Evolutionary conservation across 2,888 invertebrate genomes (phyloP), one percentile per base, ranked within the genome.

Genomic region (Pardosa pseudoannulata): DNA sequence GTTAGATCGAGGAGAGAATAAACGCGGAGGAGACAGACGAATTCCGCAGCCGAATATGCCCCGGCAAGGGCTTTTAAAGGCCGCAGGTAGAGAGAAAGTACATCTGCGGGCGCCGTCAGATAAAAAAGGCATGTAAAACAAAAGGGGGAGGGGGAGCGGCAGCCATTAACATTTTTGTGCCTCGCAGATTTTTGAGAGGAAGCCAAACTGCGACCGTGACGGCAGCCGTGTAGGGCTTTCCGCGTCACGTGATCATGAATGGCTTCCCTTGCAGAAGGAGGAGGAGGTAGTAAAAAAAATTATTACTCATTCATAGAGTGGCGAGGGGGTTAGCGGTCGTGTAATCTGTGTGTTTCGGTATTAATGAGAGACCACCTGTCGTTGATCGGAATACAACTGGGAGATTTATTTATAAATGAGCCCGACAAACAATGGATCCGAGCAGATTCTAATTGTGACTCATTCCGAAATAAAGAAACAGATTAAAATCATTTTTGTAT

Each of bases 111-210:
- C 23, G 23, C 9, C 23, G 56, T 16, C 2, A 19, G 23, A 46
- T 46, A 56, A 56, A 56, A 56, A 36, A 36, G 5, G 19, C 5
- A 23, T 56, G 23, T 56, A 23, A 56, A 56, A 56, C 56, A 56
- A 56, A 56, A 56, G 56, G 23, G 56, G 50, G 46, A 56, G 56
- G 23, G 56, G 50, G 46, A 50, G 29, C 11, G 13, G 28, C 27
- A 56, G 6, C 70, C 62, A 79, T 79, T 79, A 79, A 70, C 78
- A 62, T 79, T 79, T 70, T 70, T 70, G 75, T 27, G 65, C 7
- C 32, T 46, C 39, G 67, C 19, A 50, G 41, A 67, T 76, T 64
- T 67, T 79, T 70, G 78, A 62, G 78, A 56, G 41, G 78, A 79
- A 79, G 78, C 78, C 78, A 79, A 70, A 79, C 68, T 46, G 29